These are phyloP conservation scores for Tethya wilhelma DNA, from an alignment of 37 sponge, comb jelly and placozoan genomes.

Conservation along the genomic window DNA sequence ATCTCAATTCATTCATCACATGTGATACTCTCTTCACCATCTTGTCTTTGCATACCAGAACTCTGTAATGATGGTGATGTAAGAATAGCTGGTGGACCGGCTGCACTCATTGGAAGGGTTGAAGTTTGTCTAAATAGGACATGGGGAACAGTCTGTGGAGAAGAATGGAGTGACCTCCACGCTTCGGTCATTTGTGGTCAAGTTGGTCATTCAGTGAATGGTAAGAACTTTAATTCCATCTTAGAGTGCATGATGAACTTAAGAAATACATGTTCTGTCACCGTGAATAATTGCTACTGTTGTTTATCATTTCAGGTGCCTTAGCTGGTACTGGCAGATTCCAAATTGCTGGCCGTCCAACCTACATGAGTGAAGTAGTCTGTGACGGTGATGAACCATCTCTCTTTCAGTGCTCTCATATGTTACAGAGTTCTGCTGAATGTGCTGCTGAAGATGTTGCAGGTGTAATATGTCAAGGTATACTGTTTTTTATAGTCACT, in stretches of 20 bases:
- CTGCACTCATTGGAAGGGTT: not conserved
- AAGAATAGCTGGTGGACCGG: not conserved
- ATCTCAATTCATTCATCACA: no score
- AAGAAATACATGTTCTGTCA: not conserved
- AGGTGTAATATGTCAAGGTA: not conserved
- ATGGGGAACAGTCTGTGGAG: not conserved
- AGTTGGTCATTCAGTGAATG: not conserved
- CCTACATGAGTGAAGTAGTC: not conserved
- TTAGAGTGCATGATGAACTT: no score
- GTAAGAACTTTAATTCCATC: not conserved
- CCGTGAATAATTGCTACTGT: not conserved
- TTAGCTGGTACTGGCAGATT: not conserved
- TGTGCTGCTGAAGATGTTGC: not conserved
- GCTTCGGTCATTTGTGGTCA: not conserved
- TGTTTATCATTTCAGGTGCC: not conserved
- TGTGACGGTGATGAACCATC: not conserved
- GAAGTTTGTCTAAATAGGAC: not conserved
- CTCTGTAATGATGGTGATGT: slow-evolving; percentile 1
- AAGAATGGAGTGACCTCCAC: not conserved
- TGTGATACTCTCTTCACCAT: no score
- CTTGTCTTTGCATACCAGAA: no score
- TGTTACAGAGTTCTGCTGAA: not conserved
- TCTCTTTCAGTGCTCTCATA: not conserved
- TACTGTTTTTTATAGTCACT: no score
- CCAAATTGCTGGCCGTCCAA: not conserved